phyloP scores from a whole-genome alignment of 2,797 vertebrate species.

The Sebastes ruberrimus region DNA sequence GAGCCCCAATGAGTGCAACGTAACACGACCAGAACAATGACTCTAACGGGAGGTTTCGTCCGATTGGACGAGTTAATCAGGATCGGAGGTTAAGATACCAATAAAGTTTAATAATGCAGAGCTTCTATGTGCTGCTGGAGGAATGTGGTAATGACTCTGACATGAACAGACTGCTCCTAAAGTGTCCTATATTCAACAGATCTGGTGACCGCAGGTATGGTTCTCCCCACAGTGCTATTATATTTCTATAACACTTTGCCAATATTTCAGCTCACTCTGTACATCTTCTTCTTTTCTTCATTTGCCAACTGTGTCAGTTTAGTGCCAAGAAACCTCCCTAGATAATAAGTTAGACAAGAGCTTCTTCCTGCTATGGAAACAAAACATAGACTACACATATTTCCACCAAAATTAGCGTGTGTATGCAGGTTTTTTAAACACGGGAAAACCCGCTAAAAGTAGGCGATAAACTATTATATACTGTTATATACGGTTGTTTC shows the following conservation, averaged over 20 bases:
- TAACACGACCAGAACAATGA: background rate
- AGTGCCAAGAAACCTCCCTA: background rate
- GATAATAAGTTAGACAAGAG: background rate
- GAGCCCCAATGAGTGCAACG: background rate
- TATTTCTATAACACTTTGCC: background rate
- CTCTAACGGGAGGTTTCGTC: background rate
- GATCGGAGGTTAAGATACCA: background rate
- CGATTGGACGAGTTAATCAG: slow-evolving; percentile 1
- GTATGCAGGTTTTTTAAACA: background rate
- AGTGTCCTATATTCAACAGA: background rate
- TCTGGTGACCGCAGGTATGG: background rate
- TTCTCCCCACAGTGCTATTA: background rate
- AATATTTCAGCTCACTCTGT: background rate
- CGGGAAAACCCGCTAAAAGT: background rate
- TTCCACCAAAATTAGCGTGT: background rate
- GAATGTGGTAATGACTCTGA: background rate
- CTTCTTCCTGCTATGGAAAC: background rate
- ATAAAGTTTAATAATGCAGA: slow-evolving; percentile 8
- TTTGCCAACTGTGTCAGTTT: background rate
- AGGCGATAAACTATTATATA: no score
- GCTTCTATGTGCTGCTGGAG: background rate
- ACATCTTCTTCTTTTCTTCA: background rate
- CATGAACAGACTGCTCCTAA: background rate
- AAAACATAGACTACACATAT: background rate
- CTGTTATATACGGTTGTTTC: no score